phyloP scores from a whole-genome alignment of 92 coral and sea anemone species.

The Hydrozoanthus gracilis region DNA sequence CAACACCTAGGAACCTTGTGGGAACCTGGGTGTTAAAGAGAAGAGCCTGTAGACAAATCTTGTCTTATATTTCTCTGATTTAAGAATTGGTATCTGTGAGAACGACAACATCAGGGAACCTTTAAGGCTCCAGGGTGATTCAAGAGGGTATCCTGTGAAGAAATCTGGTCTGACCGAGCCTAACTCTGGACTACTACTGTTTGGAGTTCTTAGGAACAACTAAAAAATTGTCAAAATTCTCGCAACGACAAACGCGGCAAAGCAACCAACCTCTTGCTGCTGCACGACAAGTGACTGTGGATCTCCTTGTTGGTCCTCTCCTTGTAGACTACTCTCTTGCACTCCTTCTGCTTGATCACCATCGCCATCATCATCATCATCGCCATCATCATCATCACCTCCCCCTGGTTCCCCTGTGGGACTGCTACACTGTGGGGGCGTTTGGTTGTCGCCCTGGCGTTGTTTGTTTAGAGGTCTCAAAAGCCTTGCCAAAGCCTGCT shows the following conservation, averaged over 20 bases:
- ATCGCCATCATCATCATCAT: conserved; percentile 63
- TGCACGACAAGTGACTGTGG: conserved; percentile 49
- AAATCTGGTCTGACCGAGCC: no score
- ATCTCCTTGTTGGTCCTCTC: conserved; percentile 60
- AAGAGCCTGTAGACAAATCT: no score
- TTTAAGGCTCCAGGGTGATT: no score
- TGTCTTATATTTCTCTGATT: no score
- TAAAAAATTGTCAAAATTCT: neutral
- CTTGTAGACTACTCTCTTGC: conserved; percentile 59
- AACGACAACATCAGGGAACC: no score
- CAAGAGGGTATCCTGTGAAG: no score
- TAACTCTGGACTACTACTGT: neutral
- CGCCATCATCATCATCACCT: conserved; percentile 85
- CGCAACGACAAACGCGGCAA: neutral
- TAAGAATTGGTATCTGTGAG: no score
- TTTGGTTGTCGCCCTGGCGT: conserved; percentile 67
- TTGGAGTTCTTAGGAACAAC: neutral
- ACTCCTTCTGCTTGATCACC: conserved; percentile 48
- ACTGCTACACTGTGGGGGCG: conserved; percentile 78
- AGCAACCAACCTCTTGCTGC: conserved; percentile 57
- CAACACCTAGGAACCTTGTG: no score
- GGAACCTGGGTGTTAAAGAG: no score
- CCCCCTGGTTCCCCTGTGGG: conserved; percentile 77
- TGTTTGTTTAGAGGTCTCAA: conserved; percentile 82
- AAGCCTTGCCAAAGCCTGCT: conserved; percentile 89